A percentile compares a stretch with the other conserved stretches of the same genome.
phyloP scores from a whole-genome alignment of 2,888 invertebrate species.

The Eupithecia exiguata region DNA sequence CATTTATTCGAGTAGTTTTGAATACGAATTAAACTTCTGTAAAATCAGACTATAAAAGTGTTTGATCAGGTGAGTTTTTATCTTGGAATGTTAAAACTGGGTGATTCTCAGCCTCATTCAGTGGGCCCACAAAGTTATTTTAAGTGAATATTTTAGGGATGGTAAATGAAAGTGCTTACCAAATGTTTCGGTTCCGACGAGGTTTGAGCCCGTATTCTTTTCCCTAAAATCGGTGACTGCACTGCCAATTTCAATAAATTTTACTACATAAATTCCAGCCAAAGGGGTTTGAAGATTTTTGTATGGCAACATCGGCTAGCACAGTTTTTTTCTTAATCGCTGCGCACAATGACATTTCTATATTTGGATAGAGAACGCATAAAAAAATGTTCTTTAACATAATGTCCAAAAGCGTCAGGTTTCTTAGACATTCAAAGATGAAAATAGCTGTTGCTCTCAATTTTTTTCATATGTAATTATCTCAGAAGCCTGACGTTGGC shows the following conservation, averaged over 20 bases:
- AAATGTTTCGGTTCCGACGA: neutral
- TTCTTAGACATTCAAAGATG: too few species aligned
- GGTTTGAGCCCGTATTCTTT: neutral
- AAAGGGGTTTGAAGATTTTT: too few species aligned
- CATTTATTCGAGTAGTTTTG: neutral
- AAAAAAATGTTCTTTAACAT: too few species aligned
- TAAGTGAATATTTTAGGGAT: neutral
- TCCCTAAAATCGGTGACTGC: neutral
- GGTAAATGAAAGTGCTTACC: neutral
- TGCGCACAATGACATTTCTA: too few species aligned
- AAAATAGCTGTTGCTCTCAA: too few species aligned
- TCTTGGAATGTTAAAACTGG: neutral
- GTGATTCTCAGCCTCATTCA: slow-evolving; percentile 4
- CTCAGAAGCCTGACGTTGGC: too few species aligned
- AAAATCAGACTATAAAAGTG: neutral
- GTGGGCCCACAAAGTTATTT: neutral
- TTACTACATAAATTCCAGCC: neutral
- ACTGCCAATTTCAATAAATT: neutral
- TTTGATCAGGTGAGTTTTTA: neutral
- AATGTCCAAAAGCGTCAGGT: too few species aligned
- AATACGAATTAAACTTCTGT: neutral
- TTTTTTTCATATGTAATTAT: too few species aligned
- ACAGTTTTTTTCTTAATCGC: too few species aligned
- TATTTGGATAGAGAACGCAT: too few species aligned
- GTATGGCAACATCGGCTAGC: too few species aligned